Percentiles rank a stretch among this genome's conserved stretches.
Evolutionary conservation across 2,113 vertebrate genomes (phyloP).

Genomic region (Varanus komodoensis): DNA sequence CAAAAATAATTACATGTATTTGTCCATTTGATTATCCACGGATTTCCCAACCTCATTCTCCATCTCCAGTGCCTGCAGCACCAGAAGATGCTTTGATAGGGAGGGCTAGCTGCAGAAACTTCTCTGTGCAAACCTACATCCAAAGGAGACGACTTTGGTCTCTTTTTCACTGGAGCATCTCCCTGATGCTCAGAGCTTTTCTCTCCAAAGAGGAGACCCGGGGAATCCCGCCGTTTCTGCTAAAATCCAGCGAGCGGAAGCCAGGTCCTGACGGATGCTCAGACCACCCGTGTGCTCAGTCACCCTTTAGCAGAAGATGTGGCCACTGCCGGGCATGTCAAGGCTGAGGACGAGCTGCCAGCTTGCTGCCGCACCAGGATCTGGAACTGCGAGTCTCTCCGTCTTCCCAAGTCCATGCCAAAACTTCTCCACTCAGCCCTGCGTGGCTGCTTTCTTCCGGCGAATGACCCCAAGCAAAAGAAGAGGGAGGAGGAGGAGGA

Average conservation of each 20-base stretch:
- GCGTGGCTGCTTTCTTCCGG: slow-evolving; percentile 55
- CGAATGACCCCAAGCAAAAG: slow-evolving; percentile 53
- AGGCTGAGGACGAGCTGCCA: rapidly evolving
- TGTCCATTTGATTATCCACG: slow-evolving; percentile 78
- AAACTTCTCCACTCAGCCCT: slow-evolving; percentile 37
- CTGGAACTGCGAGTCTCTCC: neutral
- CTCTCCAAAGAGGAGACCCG: rapidly evolving
- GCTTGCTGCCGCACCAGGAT: slow-evolving; percentile 5
- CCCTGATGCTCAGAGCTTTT: neutral
- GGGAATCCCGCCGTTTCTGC: neutral
- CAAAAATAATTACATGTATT: slow-evolving; percentile 76
- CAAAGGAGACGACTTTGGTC: slow-evolving; percentile 25
- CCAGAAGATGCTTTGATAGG: neutral
- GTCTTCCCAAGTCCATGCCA: slow-evolving; percentile 58
- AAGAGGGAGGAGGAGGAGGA: slow-evolving; percentile 55
- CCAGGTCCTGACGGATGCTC: neutral
- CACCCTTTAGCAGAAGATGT: rapidly evolving
- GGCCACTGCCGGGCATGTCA: neutral
- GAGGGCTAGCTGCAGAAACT: neutral
- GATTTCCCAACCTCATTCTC: slow-evolving; percentile 75
- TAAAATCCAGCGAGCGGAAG: neutral
- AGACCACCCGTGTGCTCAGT: neutral
- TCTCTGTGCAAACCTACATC: neutral
- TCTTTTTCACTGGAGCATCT: rapidly evolving
- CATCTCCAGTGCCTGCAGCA: slow-evolving; percentile 56